These are phyloP conservation scores for Drosophila meridionalis DNA, from an alignment of 2,888 invertebrate genomes.

Conservation along the genomic window DNA sequence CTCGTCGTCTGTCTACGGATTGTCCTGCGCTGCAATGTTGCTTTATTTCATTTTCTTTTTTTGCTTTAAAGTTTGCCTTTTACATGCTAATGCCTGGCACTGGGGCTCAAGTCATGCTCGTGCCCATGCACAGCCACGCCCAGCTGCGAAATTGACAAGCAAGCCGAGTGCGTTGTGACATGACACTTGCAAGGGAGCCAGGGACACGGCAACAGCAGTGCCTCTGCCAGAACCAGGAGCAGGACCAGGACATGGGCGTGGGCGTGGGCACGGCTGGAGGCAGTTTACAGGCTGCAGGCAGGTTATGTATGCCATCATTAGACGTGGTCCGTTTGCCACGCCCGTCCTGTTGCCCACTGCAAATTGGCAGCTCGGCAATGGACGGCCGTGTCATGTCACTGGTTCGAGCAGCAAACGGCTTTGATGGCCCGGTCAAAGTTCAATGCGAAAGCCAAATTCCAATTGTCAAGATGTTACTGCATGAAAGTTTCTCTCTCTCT, in stretches of 20 bases:
- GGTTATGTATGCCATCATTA: conserved; percentile 79
- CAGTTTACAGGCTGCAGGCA: conserved; percentile 30
- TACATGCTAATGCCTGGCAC: conserved; percentile 73
- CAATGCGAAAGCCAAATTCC: conserved; percentile 73
- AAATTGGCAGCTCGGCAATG: conserved; percentile 76
- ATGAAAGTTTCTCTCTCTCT: background rate
- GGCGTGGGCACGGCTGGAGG: conserved; percentile 16
- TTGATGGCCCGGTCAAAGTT: conserved; percentile 72
- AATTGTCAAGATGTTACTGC: conserved; percentile 70
- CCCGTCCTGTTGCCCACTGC: conserved; percentile 65
- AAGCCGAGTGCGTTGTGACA: conserved; percentile 76
- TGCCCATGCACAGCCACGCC: conserved; percentile 69
- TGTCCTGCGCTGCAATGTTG: conserved; percentile 72
- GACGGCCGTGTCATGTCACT: conserved; percentile 71
- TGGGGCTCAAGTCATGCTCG: conserved; percentile 66
- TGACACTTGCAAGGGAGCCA: conserved; percentile 74
- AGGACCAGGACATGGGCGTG: conserved; percentile 28
- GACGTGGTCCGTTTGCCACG: conserved; percentile 78
- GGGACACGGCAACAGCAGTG: conserved; percentile 29
- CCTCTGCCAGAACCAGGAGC: conserved; percentile 25
- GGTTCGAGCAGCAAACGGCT: conserved; percentile 31
- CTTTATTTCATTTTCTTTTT: conserved; percentile 33
- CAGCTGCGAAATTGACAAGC: conserved; percentile 78
- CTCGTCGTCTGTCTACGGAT: conserved; percentile 55
- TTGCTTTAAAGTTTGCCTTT: conserved; percentile 67